Base-by-base conservation (phyloP, 2,797 vertebrate species). In the Arctocebus calabarensis region DNA sequence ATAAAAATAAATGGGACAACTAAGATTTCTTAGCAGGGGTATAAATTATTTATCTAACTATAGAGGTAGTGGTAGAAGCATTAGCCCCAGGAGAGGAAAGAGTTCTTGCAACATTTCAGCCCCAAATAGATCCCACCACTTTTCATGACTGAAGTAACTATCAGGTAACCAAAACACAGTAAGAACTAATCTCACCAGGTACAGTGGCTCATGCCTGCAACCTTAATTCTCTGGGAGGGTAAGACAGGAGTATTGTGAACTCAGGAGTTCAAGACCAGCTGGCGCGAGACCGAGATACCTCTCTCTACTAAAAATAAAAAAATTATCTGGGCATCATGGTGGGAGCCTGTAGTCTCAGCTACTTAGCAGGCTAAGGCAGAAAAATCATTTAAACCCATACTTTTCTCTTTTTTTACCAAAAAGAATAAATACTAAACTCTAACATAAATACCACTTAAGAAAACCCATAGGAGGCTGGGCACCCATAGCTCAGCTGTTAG, bases 381-480 rank as follows among this genome's bases (percentile, higher is more conserved):
- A 52, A 16, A 3, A 52, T 83, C 82, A 94, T 34, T 95, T 96
- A 94, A 92, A 97, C 89, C 71, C 88, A 90, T 5, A 90, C 14
- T 40, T 64, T 88, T 17, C 1, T 94, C n/a, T 43, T 84, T 91
- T 40, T 81, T 93, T 94, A 75, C 52, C 52, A 68, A 74, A 93
- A 59, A 96, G 55, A 93, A 91, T 23, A 82, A 48, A 91, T 55
- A 79, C 40, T 94, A 94, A 93, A 62, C 81, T 94, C 90, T 95
- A 94, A 91, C 14, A 87, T 62, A 96, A 96, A 96, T 90, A 94
- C n/a, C 55, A 95, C 85, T 91, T 95, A 85, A 96, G 83, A 96
- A 95, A 96, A 89, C 29, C 59, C 92, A 94, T 11, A 95, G 27
- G 29, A 96, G 61, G 45, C 48, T 52, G 14, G 48, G 48, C 48